Conservation (phyloP, 30 jellyfish, hydroid and myxozoan species). For the Hydractinia symbiolongicarpus region DNA sequence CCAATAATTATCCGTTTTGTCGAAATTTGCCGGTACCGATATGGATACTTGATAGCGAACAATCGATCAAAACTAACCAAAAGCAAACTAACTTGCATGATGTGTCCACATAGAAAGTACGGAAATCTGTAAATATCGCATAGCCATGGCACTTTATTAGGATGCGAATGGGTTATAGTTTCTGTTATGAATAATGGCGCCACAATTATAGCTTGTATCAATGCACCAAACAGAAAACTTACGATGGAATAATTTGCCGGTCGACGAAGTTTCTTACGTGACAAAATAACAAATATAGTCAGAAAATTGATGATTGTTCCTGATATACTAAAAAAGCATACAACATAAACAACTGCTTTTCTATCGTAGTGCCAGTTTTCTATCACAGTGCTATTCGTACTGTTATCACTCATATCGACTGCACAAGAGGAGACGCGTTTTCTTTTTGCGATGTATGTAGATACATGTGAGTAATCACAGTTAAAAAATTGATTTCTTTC, state of each 20-base stretch:
- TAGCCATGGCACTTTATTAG: slow-evolving; percentile 16
- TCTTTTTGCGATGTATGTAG: too few species aligned
- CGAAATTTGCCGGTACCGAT: neutral
- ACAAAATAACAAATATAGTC: slow-evolving; percentile 1
- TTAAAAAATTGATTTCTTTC: too few species aligned
- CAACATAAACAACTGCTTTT: neutral
- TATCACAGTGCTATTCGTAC: neutral
- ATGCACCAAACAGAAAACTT: slow-evolving; percentile 10
- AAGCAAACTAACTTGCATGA: slow-evolving; percentile 19
- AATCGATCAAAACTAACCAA: slow-evolving; percentile 28
- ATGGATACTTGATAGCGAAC: slow-evolving; percentile 21
- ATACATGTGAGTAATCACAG: too few species aligned
- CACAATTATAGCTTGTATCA: slow-evolving; percentile 9
- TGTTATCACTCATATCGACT: neutral
- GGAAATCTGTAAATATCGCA: slow-evolving; percentile 31
- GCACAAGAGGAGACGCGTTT: too few species aligned
- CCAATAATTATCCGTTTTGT: neutral
- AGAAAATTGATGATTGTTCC: slow-evolving; percentile 5
- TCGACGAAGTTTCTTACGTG: neutral
- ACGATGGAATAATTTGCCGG: slow-evolving; percentile 16
- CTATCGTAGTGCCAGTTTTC: neutral
- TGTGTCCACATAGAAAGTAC: slow-evolving; percentile 27
- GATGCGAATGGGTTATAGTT: neutral
- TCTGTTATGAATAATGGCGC: slow-evolving; percentile 1
- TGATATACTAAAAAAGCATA: neutral